Percentiles rank a stretch among this genome's conserved stretches.
phyloP scores from a whole-genome alignment of 2,797 vertebrate genomes.

The Enoplosus armatus region DNA sequence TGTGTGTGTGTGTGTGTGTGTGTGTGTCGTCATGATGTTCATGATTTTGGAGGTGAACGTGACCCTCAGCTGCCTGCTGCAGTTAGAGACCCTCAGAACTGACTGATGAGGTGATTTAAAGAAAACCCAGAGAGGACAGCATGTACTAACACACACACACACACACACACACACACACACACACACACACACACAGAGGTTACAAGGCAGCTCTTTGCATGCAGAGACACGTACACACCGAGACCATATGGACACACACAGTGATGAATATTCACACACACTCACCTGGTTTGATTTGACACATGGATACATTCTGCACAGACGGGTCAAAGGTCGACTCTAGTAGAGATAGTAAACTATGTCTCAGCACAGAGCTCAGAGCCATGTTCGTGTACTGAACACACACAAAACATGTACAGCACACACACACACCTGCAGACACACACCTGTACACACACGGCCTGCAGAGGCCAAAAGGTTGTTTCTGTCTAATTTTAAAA shows the following conservation, averaged over 20 bases:
- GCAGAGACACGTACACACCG: background rate
- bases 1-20: background rate
- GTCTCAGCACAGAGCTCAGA: background rate
- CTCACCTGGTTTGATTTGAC: no score
- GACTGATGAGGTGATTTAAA: constrained; percentile 16
- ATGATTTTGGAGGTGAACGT: constrained; percentile 5
- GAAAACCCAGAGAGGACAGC: constrained; percentile 3
- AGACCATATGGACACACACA: background rate
- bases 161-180: background rate
- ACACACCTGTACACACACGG: background rate
- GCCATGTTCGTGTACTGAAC: background rate
- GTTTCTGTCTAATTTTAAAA: background rate
- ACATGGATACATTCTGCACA: background rate
- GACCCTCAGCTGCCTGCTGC: constrained; percentile 7
- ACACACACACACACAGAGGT: constrained; percentile 11
- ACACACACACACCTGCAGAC: background rate
- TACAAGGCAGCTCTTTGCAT: background rate
- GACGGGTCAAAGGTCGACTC: background rate
- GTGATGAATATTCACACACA: background rate
- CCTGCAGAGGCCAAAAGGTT: background rate
- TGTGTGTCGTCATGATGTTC: background rate
- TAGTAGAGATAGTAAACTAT: no score
- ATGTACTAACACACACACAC: background rate
- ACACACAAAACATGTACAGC: background rate
- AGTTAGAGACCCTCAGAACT: constrained; percentile 13